Base-by-base conservation (phyloP, 2,797 vertebrate species). In the Pipistrellus kuhlii region DNA sequence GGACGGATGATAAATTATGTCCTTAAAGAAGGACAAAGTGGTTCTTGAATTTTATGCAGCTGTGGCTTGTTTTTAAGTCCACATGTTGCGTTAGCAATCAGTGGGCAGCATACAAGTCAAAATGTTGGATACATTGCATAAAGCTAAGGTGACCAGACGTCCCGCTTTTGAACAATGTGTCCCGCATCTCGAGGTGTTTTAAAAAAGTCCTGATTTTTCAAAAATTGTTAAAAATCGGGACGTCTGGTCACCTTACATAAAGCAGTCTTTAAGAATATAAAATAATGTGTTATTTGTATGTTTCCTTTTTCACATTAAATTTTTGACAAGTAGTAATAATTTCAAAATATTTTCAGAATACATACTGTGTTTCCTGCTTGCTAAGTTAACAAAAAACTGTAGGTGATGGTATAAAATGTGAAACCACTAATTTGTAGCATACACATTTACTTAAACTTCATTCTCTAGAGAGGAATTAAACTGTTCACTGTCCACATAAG, bases 301-400 rank as follows among this genome's bases (percentile, higher is more conserved):
- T 73, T 20, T 64, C 27, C n/a, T 66, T 81, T 71, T 64, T 73
- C 44, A n/a, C 41, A 57, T 44, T 35, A 71, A 51, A 41, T 72
- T 87, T 88, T 89, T 81, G 44, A 41, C 30, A 69, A 69, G 18
- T 85, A 68, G 6, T 12, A 20, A 62, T 84, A 23, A 51, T 80
- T 84, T 90, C 30, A 91, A 3, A 55, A 77, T 77, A 25, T 92
- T 95, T 95, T 80, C 32, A 73, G 48, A 88, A 59, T n/a, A 41
- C 32, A 3, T 53, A 38, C 18, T 85, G 11, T 80, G 6, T 75
- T 92, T 91, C 6, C 41, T 85, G 59, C 25, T n/a, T 35, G n/a
- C 6, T 62, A 30, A 62, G 59, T 62, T 86, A 8, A 8, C 15
- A 89, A 18, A 46, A 35, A 85, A 77, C 38, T 64, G 6, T 64